Evolutionary conservation across 2,797 vertebrate genomes (phyloP).

Genomic region (Okamejei kenojei): DNA sequence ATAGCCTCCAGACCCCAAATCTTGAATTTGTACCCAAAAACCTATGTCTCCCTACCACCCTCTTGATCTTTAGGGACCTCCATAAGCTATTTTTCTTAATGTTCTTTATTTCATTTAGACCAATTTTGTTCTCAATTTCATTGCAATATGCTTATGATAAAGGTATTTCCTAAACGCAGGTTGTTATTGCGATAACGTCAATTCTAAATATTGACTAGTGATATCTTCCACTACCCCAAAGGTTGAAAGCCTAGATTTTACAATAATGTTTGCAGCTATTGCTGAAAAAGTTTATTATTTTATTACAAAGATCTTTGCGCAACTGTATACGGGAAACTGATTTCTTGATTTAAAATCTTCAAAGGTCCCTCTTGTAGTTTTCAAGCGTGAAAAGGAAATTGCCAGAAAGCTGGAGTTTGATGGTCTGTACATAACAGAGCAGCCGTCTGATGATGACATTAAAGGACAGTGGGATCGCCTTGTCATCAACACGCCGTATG

Average conservation of each 20-base stretch:
- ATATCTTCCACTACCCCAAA: not conserved
- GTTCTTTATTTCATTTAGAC: not conserved
- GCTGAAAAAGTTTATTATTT: not conserved
- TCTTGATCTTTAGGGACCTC: not conserved
- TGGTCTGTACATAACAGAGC: conserved; percentile 94
- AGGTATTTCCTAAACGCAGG: too few relatives aligned
- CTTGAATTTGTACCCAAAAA: not conserved
- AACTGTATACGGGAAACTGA: not conserved
- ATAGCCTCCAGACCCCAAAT: too few relatives aligned
- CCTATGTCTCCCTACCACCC: too few relatives aligned
- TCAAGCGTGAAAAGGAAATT: conserved; percentile 96
- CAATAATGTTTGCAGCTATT: not conserved
- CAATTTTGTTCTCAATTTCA: not conserved
- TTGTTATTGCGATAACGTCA: not conserved
- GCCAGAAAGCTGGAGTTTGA: conserved; percentile 96
- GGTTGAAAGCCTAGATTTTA: not conserved
- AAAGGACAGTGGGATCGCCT: conserved; percentile 98
- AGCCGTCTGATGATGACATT: conserved; percentile 95
- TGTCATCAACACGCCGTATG: conserved; percentile 96
- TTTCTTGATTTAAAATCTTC: conserved; percentile 35
- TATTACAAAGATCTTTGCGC: not conserved
- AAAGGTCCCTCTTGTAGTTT: conserved; percentile 92
- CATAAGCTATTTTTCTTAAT: not conserved
- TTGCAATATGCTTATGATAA: not conserved
- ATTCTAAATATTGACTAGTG: not conserved